These are phyloP conservation scores for Drosophila ogumai DNA, from an alignment of 1,140 invertebrate species.

Conservation along the genomic window DNA sequence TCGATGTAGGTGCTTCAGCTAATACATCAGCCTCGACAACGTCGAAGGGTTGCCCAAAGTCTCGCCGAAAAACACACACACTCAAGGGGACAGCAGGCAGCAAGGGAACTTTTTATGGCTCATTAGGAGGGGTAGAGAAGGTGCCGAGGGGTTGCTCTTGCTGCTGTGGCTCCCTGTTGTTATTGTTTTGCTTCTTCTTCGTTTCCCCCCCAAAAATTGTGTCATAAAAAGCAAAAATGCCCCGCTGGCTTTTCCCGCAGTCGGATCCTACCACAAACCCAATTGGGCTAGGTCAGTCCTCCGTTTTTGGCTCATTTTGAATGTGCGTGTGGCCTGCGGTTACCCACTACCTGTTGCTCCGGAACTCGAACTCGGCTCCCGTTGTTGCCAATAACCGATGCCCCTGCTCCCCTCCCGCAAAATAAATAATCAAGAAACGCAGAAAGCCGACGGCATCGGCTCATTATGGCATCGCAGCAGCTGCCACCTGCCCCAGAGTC, in stretches of 20 bases:
- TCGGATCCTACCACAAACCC: slow-evolving; percentile 74
- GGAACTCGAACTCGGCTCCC: slow-evolving; percentile 15
- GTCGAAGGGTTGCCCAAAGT: slow-evolving; percentile 72
- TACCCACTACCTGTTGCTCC: slow-evolving; percentile 71
- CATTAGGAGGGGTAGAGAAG: slow-evolving; percentile 47
- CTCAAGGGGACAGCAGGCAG: slow-evolving; percentile 3
- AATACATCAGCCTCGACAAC: slow-evolving; percentile 31
- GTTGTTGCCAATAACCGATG: slow-evolving; percentile 16
- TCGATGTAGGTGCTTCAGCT: slow-evolving; percentile 18
- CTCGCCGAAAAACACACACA: slow-evolving; percentile 30
- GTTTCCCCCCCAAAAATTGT: slow-evolving; percentile 22
- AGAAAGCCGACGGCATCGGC: slow-evolving; percentile 36
- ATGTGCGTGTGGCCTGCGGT: slow-evolving; percentile 72
- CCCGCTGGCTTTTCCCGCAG: slow-evolving; percentile 29
- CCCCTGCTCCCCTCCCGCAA: background rate
- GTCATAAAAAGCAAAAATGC: slow-evolving; percentile 54
- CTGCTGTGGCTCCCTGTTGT: background rate
- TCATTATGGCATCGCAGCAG: slow-evolving; percentile 70
- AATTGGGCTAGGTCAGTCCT: slow-evolving; percentile 77
- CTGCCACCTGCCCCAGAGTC: slow-evolving; percentile 46
- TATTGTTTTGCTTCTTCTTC: slow-evolving; percentile 32
- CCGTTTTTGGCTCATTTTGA: slow-evolving; percentile 17
- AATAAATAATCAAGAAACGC: slow-evolving; percentile 24
- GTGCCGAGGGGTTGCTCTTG: slow-evolving; percentile 16
- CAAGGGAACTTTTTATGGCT: slow-evolving; percentile 52